Evolutionary conservation across 2,888 invertebrate genomes (phyloP).

Genomic region (Sympetrum striolatum): DNA sequence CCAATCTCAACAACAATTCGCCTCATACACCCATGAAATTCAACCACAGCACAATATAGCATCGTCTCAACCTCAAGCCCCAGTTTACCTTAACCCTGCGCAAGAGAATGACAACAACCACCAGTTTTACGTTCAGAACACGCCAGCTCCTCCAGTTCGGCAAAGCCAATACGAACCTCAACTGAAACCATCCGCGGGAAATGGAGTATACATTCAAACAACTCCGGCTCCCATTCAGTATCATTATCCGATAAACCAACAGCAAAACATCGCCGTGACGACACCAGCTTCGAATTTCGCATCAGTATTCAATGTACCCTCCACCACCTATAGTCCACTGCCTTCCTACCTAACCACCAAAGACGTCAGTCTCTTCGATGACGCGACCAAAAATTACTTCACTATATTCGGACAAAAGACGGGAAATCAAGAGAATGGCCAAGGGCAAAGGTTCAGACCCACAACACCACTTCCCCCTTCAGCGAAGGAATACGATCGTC

Average conservation of each 20-base stretch:
- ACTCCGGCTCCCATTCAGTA: conserved; percentile 18
- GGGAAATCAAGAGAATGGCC: conserved; percentile 52
- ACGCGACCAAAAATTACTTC: conserved; percentile 77
- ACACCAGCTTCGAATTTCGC: not conserved
- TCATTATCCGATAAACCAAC: not conserved
- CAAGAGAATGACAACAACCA: not conserved
- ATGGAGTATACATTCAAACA: not conserved
- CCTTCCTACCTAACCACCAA: conserved; percentile 16
- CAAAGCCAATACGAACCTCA: not conserved
- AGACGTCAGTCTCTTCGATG: conserved; percentile 61
- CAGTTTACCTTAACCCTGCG: not conserved
- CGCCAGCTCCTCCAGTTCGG: not conserved
- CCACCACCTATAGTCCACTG: not conserved
- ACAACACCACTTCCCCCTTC: conserved; percentile 52
- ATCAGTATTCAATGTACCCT: not conserved
- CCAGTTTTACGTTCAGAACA: not conserved
- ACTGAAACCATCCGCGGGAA: not conserved
- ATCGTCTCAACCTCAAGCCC: not conserved
- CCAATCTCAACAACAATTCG: not conserved
- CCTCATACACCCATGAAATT: not conserved
- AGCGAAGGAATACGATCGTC: conserved; percentile 40
- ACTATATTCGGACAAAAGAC: conserved; percentile 77
- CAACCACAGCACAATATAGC: not conserved
- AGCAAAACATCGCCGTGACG: not conserved
- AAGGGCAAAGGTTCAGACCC: conserved; percentile 50